Percentiles rank a stretch among this genome's conserved stretches.
These are phyloP conservation scores for Amiota minor DNA, from an alignment of 2,888 invertebrate genomes.

Conservation along the genomic window DNA sequence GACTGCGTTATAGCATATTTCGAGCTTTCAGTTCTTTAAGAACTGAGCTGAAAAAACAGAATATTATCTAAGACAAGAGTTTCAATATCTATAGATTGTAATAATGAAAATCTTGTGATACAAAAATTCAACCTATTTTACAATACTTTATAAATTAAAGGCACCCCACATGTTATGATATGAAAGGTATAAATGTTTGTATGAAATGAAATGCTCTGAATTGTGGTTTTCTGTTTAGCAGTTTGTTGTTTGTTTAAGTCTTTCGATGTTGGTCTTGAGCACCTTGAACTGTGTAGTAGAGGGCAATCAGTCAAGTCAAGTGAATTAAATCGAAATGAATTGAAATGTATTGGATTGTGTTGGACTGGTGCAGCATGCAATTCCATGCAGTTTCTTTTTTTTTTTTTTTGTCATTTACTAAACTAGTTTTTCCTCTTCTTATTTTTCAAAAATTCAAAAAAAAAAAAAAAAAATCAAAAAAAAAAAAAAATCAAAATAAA, in stretches of 20 bases:
- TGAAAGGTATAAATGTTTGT: too few relatives aligned
- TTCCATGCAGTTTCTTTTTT: too few relatives aligned
- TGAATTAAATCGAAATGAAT: conserved; percentile 9
- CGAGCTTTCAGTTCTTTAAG: too few relatives aligned
- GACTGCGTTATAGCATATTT: too few relatives aligned
- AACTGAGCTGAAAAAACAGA: too few relatives aligned
- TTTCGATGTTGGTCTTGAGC: conserved; percentile 40
- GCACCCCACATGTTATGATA: too few relatives aligned
- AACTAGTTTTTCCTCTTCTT: conserved; percentile 11
- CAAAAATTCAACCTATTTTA: too few relatives aligned
- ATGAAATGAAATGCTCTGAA: background rate
- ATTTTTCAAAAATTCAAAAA: conserved; percentile 11
- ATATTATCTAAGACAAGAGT: too few relatives aligned
- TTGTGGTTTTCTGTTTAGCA: conserved; percentile 27
- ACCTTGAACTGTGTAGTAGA: conserved; percentile 7
- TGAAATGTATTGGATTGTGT: background rate
- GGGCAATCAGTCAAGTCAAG: background rate
- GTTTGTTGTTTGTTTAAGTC: conserved; percentile 56
- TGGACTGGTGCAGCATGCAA: background rate
- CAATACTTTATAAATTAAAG: too few relatives aligned
- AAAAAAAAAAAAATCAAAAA: conserved; percentile 29
- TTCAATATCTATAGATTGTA: too few relatives aligned
- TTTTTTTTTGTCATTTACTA: background rate
- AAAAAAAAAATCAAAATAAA: conserved; percentile 30
- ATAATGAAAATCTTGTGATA: too few relatives aligned